Evolutionary conservation across 2,888 invertebrate genomes (phyloP), one percentile per base, ranked within the genome.

Genomic region (Drosophila kambysellisi): DNA sequence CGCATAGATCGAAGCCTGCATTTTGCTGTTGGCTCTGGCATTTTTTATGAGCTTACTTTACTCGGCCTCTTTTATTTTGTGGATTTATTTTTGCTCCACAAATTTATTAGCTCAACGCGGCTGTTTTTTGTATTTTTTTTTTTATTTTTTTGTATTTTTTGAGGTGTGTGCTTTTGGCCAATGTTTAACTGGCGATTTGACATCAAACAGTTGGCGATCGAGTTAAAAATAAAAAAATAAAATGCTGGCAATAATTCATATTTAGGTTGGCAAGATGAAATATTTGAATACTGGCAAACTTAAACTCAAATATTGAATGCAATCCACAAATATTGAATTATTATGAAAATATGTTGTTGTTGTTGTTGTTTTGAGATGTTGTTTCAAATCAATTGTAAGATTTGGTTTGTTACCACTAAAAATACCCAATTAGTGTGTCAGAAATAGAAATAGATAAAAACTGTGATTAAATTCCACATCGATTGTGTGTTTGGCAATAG

Each of bases 1-100:
- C 15, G 25, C 32, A 15, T 41, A 43, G 50, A 68, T 63, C 50
- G 57, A 61, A 61, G 35, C 46, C 64, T 43, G 58, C 51, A 69
- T 62, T 59, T 43, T 66, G 62, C 70, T 70, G 51, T 67, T 60
- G 63, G 48, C 63, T 54, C 71, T 79, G 71, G 63, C 71, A 71
- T 79, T 79, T 75, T 79, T 78, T 79, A 67, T 71, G 67, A 71
- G 76, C 79, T 79, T 57, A 71, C 79, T 79, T 63, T 59, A 46
- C 70, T 66, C 58, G 37, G 41, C 46, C 41, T 56, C 30, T 48
- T 37, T 53, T 32, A 25, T 61, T 43, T 37, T 58, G 46, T 70
- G 77, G 35, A 65, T 78, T 73, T 78, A 68, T 79, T 79, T 75
- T 32, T 46, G 35, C n/a, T 39, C 50, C 48, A 50, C 59, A 56